A percentile compares a stretch with the other conserved stretches of the same genome.
phyloP scores from a whole-genome alignment of 2,888 invertebrate genomes.

The Rutpela maculata region DNA sequence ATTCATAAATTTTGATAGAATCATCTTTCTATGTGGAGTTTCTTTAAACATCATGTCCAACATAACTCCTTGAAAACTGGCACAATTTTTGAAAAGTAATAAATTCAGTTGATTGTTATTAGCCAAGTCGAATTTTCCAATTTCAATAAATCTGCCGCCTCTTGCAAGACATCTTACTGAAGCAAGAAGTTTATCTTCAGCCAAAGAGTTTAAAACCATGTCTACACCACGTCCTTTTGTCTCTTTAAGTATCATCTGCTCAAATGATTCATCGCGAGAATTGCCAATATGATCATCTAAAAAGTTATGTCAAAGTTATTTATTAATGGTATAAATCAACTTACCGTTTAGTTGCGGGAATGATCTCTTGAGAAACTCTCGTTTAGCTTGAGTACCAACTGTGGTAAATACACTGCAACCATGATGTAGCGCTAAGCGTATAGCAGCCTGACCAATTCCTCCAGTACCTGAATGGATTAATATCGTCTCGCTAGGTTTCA shows the following conservation, averaged over 20 bases:
- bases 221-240: slow-evolving; percentile 94
- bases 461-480: slow-evolving; percentile 81
- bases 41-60: slow-evolving; percentile 75
- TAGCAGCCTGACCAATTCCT: slow-evolving; percentile 88
- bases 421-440: slow-evolving; percentile 80
- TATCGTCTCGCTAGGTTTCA: slow-evolving; percentile 71
- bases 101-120: slow-evolving; percentile 80
- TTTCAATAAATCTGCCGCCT: slow-evolving; percentile 86
- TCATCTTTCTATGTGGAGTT: slow-evolving; percentile 38
- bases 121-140: slow-evolving; percentile 89
- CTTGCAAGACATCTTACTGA: slow-evolving; percentile 79
- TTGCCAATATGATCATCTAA: slow-evolving; percentile 70
- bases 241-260: slow-evolving; percentile 85
- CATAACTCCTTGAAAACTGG: slow-evolving; percentile 86
- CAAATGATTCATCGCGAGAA: slow-evolving; percentile 91
- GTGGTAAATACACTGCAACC: slow-evolving; percentile 84
- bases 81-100: slow-evolving; percentile 82
- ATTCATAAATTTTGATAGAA: slow-evolving; percentile 19
- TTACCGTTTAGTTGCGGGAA: slow-evolving; percentile 73
- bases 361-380: slow-evolving; percentile 77
- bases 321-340: slow-evolving; percentile 31
- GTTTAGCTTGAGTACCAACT: slow-evolving; percentile 81
- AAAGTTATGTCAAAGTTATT: slow-evolving; percentile 26
- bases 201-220: slow-evolving; percentile 91
- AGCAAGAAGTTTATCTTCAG: slow-evolving; percentile 92